phyloP scores from a whole-genome alignment of 2,797 vertebrate species.

The Chelon auratus region DNA sequence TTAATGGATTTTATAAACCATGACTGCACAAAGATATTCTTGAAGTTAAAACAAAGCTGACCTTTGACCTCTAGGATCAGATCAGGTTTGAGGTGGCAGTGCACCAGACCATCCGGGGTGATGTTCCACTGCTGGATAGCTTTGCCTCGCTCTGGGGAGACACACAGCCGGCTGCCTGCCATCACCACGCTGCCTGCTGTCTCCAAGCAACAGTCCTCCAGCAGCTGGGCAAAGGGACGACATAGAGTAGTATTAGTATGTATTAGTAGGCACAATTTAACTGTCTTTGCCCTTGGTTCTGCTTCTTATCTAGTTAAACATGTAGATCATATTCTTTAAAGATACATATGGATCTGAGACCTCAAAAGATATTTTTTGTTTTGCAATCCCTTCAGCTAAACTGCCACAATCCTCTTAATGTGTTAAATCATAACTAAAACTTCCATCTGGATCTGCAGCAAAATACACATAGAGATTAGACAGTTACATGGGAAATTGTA shows the following conservation, averaged over 20 bases:
- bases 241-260: neutral
- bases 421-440: neutral
- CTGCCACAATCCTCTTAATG: neutral
- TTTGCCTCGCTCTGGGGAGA: slow-evolving; percentile 87
- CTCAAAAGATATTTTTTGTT: neutral
- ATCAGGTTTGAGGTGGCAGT: slow-evolving; percentile 88
- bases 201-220: slow-evolving; percentile 92
- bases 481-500: too few species aligned
- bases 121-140: slow-evolving; percentile 92
- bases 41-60: slow-evolving; percentile 68
- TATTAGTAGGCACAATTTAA: too few species aligned
- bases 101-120: slow-evolving; percentile 89
- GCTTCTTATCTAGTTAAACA: too few species aligned
- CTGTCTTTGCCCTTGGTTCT: neutral
- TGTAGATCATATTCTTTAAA: neutral
- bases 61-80: slow-evolving; percentile 97
- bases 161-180: slow-evolving; percentile 88
- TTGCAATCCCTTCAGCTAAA: neutral
- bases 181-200: slow-evolving; percentile 90
- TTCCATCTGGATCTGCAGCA: neutral
- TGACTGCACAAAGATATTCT: neutral
- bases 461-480: neutral
- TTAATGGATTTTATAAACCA: too few species aligned
- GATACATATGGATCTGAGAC: neutral
- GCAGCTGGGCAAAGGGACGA: slow-evolving; percentile 80